Conservation (phyloP, 2,113 vertebrate species). For the Phylloscopus whistleri region DNA sequence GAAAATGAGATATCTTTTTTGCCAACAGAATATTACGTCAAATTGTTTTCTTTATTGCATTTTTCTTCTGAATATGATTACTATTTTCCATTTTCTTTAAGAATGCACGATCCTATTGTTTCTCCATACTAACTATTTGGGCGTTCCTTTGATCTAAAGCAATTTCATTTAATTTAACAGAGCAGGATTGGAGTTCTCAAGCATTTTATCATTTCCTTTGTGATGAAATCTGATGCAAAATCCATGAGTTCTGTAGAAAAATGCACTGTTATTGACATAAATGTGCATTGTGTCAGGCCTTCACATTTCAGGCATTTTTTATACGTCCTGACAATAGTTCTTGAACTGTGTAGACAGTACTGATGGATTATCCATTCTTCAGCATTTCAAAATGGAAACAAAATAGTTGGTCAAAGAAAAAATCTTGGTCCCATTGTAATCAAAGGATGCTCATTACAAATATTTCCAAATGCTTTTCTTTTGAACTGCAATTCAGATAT, state of each 20-base stretch:
- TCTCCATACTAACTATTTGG: slow-evolving; percentile 22
- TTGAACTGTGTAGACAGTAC: slow-evolving; percentile 49
- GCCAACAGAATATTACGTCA: slow-evolving; percentile 63
- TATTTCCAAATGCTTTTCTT: slow-evolving; percentile 32
- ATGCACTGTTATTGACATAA: slow-evolving; percentile 48
- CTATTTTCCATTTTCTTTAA: slow-evolving; percentile 62
- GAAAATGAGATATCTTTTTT: slow-evolving; percentile 67
- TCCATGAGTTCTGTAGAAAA: slow-evolving; percentile 45
- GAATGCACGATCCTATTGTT: slow-evolving; percentile 44
- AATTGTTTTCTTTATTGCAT: slow-evolving; percentile 65
- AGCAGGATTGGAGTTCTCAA: slow-evolving; percentile 42
- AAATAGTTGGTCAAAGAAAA: not conserved
- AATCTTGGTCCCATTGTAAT: not conserved
- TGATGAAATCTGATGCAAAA: slow-evolving; percentile 59
- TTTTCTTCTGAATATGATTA: slow-evolving; percentile 60
- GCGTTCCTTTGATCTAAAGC: slow-evolving; percentile 47
- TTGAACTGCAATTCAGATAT: not conserved
- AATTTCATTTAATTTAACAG: slow-evolving; percentile 56
- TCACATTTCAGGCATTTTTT: slow-evolving; percentile 48
- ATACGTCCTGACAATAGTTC: slow-evolving; percentile 50
- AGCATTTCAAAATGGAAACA: slow-evolving; percentile 54
- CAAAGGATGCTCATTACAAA: not conserved
- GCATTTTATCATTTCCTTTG: slow-evolving; percentile 53
- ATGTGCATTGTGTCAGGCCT: slow-evolving; percentile 58
- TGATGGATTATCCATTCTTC: slow-evolving; percentile 64